Conservation (phyloP, 1,140 invertebrate species). For the Drosophila rufa region DNA sequence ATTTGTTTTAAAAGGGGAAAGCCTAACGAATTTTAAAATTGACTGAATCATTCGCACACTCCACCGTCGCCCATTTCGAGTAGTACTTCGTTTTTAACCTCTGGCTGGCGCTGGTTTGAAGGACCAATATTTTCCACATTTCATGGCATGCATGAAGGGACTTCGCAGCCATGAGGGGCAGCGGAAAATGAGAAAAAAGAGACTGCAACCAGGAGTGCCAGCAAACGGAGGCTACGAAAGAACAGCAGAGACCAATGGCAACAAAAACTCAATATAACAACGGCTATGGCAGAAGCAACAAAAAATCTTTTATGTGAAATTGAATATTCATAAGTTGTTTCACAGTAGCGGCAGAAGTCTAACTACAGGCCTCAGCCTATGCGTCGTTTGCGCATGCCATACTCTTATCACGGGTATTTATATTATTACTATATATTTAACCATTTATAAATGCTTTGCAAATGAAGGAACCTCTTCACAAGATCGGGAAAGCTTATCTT, state of each 20-base stretch:
- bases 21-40: neutral
- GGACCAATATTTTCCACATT: slow-evolving; percentile 66
- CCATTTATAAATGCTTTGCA: neutral
- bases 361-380: slow-evolving; percentile 44
- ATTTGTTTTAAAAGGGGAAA: neutral
- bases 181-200: slow-evolving; percentile 16
- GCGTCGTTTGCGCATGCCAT: slow-evolving; percentile 13
- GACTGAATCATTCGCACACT: neutral
- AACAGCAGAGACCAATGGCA: slow-evolving; percentile 33
- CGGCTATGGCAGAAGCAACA: slow-evolving; percentile 62
- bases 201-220: slow-evolving; percentile 3
- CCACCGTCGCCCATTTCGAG: neutral
- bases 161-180: slow-evolving; percentile 45
- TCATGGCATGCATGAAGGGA: slow-evolving; percentile 65
- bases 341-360: slow-evolving; percentile 61
- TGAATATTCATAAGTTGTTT: slow-evolving; percentile 81
- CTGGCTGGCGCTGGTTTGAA: neutral
- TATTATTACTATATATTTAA: neutral
- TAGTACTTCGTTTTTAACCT: slow-evolving; percentile 5
- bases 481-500: neutral
- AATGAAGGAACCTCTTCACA: neutral
- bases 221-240: slow-evolving; percentile 24
- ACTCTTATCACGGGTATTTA: slow-evolving; percentile 5
- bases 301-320: slow-evolving; percentile 84
- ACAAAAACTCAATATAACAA: slow-evolving; percentile 77